Evolutionary conservation across 2,888 invertebrate genomes (phyloP), one percentile per base, ranked within the genome.

Genomic region (Cylindroiulus punctatus): DNA sequence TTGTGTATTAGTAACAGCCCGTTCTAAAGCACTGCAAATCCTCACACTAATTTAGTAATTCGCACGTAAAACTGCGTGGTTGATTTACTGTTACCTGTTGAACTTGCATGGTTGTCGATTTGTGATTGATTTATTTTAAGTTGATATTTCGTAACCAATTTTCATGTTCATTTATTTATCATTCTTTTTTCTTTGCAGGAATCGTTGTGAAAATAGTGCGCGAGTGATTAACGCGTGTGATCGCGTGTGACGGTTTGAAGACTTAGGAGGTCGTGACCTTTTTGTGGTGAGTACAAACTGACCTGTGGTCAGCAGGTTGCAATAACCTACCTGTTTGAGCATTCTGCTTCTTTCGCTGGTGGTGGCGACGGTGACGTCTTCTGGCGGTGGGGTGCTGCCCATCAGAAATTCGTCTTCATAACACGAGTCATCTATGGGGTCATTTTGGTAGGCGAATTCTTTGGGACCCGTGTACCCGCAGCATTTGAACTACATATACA

Each of bases 401-500:
- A 40, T 36, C 12, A 83, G 12, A 22, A 44, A 86, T 32, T 42
- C 40, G 3, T 40, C 76, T 88, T 89, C 89, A 87, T 91, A 91
- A 88, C 91, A 91, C 42, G 90, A 90, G 57, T 89, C 89, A 87
- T 91, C 90, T 87, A 91, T 90, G 84, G 89, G 89, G 86, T 90
- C 90, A 85, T 89, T 90, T 86, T 90, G 90, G 85, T 90, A 89
- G 19, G 90, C 90, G 88, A 91, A 91, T 87, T 91, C 91, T 88
- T 89, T 89, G 2, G 90, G 90, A 17, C 91, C 91, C 82, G 88
- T 88, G 88, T 90, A 90, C 14, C 91, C 91, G 88, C 91, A 91
- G 86, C 91, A 91, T 84, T 89, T 88, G 76, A 91, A 88, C 91
- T 91, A 89, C n/a, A n/a, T n/a, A n/a, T n/a, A n/a, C 88, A 65